phyloP scores from a whole-genome alignment of 2,888 invertebrate species.

The Pollenia amentaria region DNA sequence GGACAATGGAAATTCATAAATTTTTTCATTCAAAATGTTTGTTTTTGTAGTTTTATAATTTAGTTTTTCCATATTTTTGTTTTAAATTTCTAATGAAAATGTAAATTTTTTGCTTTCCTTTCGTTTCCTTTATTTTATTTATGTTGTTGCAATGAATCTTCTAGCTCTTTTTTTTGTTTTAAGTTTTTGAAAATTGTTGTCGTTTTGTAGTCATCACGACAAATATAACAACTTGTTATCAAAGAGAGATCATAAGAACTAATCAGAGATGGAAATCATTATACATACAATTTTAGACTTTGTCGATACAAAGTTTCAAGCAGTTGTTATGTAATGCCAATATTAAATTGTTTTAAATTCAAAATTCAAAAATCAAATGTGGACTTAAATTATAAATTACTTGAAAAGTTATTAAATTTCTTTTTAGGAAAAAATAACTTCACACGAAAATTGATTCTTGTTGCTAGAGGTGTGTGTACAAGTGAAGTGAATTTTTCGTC shows the following conservation, averaged over 20 bases:
- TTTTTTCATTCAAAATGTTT: neutral
- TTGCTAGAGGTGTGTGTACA: no score
- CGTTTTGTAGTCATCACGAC: slow-evolving; percentile 4
- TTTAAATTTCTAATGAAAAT: slow-evolving; percentile 43
- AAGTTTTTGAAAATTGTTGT: slow-evolving; percentile 22
- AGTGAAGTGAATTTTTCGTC: no score
- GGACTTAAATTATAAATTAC: no score
- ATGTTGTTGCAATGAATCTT: neutral
- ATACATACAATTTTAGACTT: no score
- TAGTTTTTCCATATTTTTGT: slow-evolving; percentile 1
- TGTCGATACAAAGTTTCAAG: no score
- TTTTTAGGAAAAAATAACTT: no score
- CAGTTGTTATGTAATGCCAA: no score
- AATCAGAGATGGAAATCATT: neutral
- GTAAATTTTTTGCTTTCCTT: slow-evolving; percentile 35
- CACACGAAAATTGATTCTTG: no score
- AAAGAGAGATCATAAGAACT: slow-evolving; percentile 44
- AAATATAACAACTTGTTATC: slow-evolving; percentile 15
- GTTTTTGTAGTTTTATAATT: slow-evolving; percentile 22
- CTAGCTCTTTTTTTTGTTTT: slow-evolving; percentile 1
- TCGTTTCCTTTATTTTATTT: slow-evolving; percentile 29
- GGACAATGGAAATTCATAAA: slow-evolving; percentile 2
- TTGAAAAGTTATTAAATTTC: no score
- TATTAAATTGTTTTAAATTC: no score
- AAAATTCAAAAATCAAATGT: no score